Evolutionary conservation across 2,797 vertebrate genomes (phyloP), one percentile per base, ranked within the genome.

Genomic region (Petrocephalus schoutedeni): DNA sequence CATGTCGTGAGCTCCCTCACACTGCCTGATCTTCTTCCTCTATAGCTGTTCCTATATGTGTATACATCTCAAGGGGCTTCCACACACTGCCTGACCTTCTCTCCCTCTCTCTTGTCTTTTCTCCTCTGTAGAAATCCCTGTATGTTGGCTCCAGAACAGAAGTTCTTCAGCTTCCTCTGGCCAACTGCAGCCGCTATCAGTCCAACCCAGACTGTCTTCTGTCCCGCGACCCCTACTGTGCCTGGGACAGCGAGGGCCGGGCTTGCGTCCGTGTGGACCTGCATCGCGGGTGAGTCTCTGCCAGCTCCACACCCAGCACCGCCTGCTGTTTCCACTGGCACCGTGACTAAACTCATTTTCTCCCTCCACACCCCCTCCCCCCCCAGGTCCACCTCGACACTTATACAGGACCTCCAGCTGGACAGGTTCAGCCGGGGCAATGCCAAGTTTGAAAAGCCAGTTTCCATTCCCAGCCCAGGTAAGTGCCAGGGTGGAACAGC

Each of bases 131-230:
- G 95, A 96, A 96, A 93, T 95, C 96, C 89, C 93, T 97, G 91
- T 97, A 96, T 91, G 95, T 96, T 21, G 96, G 96, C 89, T 97
- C 96, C 36, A 93, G 94, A 49, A 95, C 94, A 0, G 95, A 96
- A 90, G 96, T 97, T 91, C 95, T 97, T 89, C 96, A 97, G 95
- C 92, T 97, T 91, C 96, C 96, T 89, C 93, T 96, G 94, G 96
- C 96, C 74, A 96, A 97, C 93, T 97, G 96, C 93, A 96, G 95
- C 91, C 96, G 95, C 91, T 97, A 96, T 93, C 94, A 95, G 91
- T 96, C 96, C 87, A 95, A 95, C 91, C 95, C 94, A 91, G 96
- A 97, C 93, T 97, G 96, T 90, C 93, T 96, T 87, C 94, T 97
- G 53, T 94, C 96, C 89, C 92, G 95, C 90, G 96, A 97, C 89